Conservation (phyloP, 1,140 invertebrate genomes). For the Calliphora vicina region DNA sequence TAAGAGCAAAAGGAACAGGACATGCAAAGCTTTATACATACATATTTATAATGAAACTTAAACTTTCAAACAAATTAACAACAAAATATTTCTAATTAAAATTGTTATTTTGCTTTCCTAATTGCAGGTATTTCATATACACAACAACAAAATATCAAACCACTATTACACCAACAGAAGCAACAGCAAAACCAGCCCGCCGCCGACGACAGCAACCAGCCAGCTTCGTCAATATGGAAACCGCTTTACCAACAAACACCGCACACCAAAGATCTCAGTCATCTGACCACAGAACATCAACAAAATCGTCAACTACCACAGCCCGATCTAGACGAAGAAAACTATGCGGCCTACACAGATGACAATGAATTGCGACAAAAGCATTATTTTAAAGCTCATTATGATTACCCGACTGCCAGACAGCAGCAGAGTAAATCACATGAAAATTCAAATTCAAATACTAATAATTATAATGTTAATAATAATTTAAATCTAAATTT, state of each 20-base stretch:
- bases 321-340: not conserved
- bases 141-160: constrained; percentile 59
- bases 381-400: not conserved
- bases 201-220: not conserved
- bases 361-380: constrained; percentile 2
- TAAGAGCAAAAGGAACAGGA: not conserved
- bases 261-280: not conserved
- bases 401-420: not conserved
- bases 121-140: constrained; percentile 56
- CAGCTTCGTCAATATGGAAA: constrained; percentile 7
- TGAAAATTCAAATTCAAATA: not conserved
- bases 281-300: constrained; percentile 13
- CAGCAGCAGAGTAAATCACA: not conserved
- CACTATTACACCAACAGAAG: constrained; percentile 39
- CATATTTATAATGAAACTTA: too few relatives aligned
- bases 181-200: constrained; percentile 16
- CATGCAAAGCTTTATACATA: too few relatives aligned
- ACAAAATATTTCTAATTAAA: too few relatives aligned
- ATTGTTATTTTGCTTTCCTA: not conserved
- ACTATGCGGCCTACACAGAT: not conserved
- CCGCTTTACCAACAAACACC: not conserved
- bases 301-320: not conserved
- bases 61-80: too few relatives aligned
- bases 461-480: not conserved
- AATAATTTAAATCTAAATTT: not conserved